Base-by-base conservation (phyloP, 2,797 vertebrate species). In the Gymnothorax javanicus region DNA sequence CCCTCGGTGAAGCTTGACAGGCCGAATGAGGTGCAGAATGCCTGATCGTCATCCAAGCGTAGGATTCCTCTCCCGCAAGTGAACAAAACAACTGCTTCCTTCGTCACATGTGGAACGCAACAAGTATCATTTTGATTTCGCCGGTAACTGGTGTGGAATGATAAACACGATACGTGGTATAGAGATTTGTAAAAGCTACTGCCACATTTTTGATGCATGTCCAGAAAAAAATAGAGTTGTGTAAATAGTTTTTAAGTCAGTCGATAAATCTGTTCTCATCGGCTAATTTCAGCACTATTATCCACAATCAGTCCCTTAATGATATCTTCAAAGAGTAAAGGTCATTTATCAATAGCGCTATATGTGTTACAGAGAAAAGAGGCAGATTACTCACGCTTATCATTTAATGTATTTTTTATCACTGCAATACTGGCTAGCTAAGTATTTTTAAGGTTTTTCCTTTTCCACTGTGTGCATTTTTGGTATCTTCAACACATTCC, bases 51-150 rank as follows among this genome's bases (percentile, higher is more conserved):
- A 88, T 90, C 33, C 85, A 20, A 89, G 89, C 86, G 20, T 90
- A 90, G 91, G 91, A 93, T 93, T 92, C 92, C 90, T 92, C 91
- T 92, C 89, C 88, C 25, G 13, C 87, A 87, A 93, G 90, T 87
- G 91, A 91, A 94, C 93, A 92, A 43, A 95, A 93, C 92, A 92
- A 62, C 85, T 81, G 83, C 79, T 85, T 83, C 86, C 87, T 86
- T 89, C 82, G 88, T 87, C 87, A 89, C 91, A 90, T 86, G 64
- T 88, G 87, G 81, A 77, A 77, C 86, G 86, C 89, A 88, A 90
- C 82, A 52, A 86, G 60, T 88, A 89, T 84, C 15, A 9, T 90
- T 92, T 92, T n/a, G 86, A 88, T 88, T 92, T 89, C 89, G 57
- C 85, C 84, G n/a, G 87, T 85, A 75, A 79, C 77, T 75, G 84